A percentile compares a stretch with the other conserved stretches of the same genome.
phyloP scores from a whole-genome alignment of 2,797 vertebrate genomes.

The Anabas testudineus region DNA sequence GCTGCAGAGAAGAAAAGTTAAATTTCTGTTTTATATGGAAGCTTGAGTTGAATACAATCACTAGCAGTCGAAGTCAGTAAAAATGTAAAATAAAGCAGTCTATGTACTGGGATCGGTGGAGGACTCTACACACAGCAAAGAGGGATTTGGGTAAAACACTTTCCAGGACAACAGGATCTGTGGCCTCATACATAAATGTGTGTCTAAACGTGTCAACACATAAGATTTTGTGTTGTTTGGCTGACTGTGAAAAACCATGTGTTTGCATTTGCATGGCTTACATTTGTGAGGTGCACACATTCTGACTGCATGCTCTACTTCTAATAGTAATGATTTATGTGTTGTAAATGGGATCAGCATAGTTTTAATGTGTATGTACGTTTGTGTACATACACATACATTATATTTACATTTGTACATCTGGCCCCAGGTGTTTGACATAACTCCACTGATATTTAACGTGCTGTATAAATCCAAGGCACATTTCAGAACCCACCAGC shows the following conservation, averaged over 20 bases:
- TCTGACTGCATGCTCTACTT: background rate
- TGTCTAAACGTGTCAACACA: too few relatives aligned
- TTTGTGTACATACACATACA: too few relatives aligned
- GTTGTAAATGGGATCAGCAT: conserved; percentile 1
- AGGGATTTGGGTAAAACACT: too few relatives aligned
- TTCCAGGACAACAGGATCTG: too few relatives aligned
- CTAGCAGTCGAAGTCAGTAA: too few relatives aligned
- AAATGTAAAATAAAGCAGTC: too few relatives aligned
- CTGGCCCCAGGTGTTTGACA: conserved; percentile 22
- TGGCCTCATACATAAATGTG: too few relatives aligned
- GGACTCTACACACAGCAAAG: too few relatives aligned
- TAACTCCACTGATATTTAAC: conserved; percentile 2
- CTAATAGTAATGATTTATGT: background rate
- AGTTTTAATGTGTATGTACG: background rate
- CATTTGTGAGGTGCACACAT: background rate
- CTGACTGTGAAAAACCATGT: background rate
- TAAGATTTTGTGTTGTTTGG: background rate
- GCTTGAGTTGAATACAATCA: too few relatives aligned
- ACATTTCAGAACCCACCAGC: background rate
- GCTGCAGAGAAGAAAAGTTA: background rate
- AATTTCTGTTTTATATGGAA: background rate
- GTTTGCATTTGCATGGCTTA: background rate
- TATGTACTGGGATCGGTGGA: too few relatives aligned
- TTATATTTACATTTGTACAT: conserved; percentile 19
- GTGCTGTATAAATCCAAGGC: background rate